These are phyloP conservation scores for Astropecten irregularis DNA, from an alignment of 53 echinoderm and acorn worm species.

Conservation along the genomic window DNA sequence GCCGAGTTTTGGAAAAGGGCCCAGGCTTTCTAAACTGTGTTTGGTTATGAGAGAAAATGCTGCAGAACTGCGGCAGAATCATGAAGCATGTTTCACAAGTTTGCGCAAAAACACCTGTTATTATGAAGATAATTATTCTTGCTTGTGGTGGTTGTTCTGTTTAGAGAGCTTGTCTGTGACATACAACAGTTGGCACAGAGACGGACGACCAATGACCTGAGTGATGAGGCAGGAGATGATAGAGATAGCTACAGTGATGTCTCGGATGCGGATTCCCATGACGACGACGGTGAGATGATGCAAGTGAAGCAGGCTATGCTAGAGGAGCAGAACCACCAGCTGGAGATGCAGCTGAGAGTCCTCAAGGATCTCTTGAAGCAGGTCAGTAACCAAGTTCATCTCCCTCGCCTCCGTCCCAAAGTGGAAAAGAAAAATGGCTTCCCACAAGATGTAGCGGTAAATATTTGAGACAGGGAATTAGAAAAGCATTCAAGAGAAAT, in stretches of 20 bases:
- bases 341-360: constrained; percentile 65
- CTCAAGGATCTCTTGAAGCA: constrained; percentile 65
- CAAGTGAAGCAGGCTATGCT: constrained; percentile 74
- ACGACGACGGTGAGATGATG: constrained; percentile 29
- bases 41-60: too few relatives aligned
- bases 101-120: too few relatives aligned
- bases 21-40: too few relatives aligned
- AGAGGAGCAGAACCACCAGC: constrained; percentile 79
- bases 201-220: too few relatives aligned
- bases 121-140: too few relatives aligned
- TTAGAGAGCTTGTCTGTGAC: constrained; percentile 37
- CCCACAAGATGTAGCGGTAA: too few relatives aligned
- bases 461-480: too few relatives aligned
- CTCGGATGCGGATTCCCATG: not conserved
- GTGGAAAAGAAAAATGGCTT: not conserved
- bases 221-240: too few relatives aligned
- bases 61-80: too few relatives aligned
- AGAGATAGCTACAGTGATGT: not conserved
- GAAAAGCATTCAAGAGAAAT: too few relatives aligned
- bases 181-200: constrained; percentile 38
- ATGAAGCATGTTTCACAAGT: too few relatives aligned
- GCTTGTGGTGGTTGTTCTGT: not conserved
- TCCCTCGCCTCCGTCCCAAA: not conserved
- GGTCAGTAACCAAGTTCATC: constrained; percentile 36
- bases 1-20: too few relatives aligned